Percentiles rank a stretch among this genome's conserved stretches.
These are phyloP conservation scores for Eumaeus atala DNA, from an alignment of 1,140 invertebrate genomes.

Conservation along the genomic window DNA sequence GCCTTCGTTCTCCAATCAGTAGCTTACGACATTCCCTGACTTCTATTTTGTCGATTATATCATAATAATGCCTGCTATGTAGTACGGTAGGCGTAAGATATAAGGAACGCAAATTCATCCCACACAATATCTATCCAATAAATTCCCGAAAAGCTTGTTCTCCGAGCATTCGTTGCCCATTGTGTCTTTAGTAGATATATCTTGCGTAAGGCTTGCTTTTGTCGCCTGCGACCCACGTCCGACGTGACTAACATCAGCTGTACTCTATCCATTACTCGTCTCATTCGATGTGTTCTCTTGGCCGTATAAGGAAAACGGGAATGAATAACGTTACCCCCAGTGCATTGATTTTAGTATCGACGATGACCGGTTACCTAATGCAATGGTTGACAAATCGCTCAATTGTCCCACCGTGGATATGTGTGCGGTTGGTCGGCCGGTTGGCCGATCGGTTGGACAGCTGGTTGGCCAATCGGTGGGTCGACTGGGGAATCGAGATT, in stretches of 20 bases:
- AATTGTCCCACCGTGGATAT: slow-evolving; percentile 53
- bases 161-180: slow-evolving; percentile 60
- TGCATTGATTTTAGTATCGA: slow-evolving; percentile 37
- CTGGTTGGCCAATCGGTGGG: slow-evolving; percentile 25
- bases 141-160: slow-evolving; percentile 72
- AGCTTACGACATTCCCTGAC: too few species aligned
- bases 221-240: slow-evolving; percentile 52
- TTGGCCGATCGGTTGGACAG: slow-evolving; percentile 56
- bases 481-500: too few species aligned
- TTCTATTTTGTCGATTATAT: slow-evolving; percentile 1
- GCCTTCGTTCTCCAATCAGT: too few species aligned
- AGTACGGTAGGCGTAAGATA: slow-evolving; percentile 36
- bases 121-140: slow-evolving; percentile 71
- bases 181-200: slow-evolving; percentile 68
- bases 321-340: slow-evolving; percentile 36
- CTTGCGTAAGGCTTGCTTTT: slow-evolving; percentile 63
- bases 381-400: slow-evolving; percentile 69
- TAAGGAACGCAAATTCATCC: slow-evolving; percentile 56
- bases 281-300: slow-evolving; percentile 32
- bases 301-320: slow-evolving; percentile 35
- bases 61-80: slow-evolving; percentile 21
- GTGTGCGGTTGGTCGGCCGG: slow-evolving; percentile 35
- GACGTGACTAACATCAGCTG: slow-evolving; percentile 45
- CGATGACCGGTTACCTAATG: slow-evolving; percentile 52
- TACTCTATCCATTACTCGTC: slow-evolving; percentile 52